These are phyloP conservation scores for Tapirus indicus DNA, from an alignment of 2,797 vertebrate genomes.

Conservation along the genomic window DNA sequence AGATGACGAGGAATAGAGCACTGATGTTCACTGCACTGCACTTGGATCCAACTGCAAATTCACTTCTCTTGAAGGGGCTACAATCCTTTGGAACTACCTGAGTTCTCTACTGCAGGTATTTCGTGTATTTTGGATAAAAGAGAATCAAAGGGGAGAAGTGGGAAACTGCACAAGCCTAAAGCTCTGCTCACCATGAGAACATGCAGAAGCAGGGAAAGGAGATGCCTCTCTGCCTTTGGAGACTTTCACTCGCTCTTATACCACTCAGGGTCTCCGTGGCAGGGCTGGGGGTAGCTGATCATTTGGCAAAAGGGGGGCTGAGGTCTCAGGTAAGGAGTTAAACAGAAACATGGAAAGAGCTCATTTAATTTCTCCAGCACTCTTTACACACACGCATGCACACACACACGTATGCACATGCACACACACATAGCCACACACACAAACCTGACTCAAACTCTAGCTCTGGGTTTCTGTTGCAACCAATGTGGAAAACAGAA, in stretches of 20 bases:
- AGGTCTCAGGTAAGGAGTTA: not conserved
- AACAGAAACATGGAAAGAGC: not conserved
- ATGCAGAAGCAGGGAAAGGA: no score
- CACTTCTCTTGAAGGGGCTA: not conserved
- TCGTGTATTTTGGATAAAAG: not conserved
- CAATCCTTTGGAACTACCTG: rapidly evolving
- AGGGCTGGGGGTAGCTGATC: not conserved
- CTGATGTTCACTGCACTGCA: not conserved
- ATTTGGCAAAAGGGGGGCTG: not conserved
- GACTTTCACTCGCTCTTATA: no score
- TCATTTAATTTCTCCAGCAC: not conserved
- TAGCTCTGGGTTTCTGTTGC: not conserved
- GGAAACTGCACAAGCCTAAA: not conserved
- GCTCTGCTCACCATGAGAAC: no score
- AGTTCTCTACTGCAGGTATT: not conserved
- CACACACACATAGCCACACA: rapidly evolving
- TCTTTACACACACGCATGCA: not conserved
- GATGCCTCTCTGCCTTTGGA: no score
- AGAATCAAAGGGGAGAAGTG: not conserved
- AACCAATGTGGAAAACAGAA: not conserved
- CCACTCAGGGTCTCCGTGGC: not conserved
- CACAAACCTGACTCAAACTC: no score
- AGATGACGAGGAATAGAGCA: rapidly evolving
- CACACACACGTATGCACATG: rapidly evolving
- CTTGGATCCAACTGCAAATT: not conserved